Evolutionary conservation across 2,113 vertebrate species (phyloP), one percentile per base, ranked within the genome.

Genomic region (Datnioides undecimradiatus): DNA sequence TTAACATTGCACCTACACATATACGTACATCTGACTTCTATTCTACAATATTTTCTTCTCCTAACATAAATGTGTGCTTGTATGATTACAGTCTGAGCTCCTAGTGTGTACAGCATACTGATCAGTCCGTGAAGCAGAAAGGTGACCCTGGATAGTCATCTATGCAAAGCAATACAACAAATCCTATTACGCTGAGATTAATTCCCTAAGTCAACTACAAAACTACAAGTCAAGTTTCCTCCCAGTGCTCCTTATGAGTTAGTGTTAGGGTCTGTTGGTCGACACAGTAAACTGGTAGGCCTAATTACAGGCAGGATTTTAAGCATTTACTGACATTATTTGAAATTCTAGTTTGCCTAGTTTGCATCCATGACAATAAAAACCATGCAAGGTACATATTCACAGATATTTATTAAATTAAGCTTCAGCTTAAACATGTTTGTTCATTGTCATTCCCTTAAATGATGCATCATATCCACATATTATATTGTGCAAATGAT

Each of bases 131-230:
- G 38, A 67, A 54, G 40, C 16, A 68, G 45, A 73, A 3, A 34
- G 46, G 31, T 74, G 48, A 62, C 52, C 64, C 25, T 55, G 65
- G 8, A 78, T 46, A 78, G n/a, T 14, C 57, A 33, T 72, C 63
- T 74, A 70, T 70, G 36, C 64, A 60, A 70, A 33, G n/a, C 13
- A 70, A 51, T 60, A 46, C 8, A 74, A 43, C 14, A 74, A 72
- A 74, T 66, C 11, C n/a, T 54, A 55, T 75, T 40, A 55, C 14
- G 34, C 8, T 21, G 29, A 55, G 41, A 55, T 48, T 40, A 48
- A 69, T 69, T 19, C 45, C 55, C 38, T 46, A 14, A 16, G 41
- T 49, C 41, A 43, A 23, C 34, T 31, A 19, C 41, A 62, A 21
- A 43, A 23, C 34, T 31, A 19, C 41, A 62, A 21, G 25, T 33